phyloP scores from a whole-genome alignment of 2,888 invertebrate genomes.

The Bellardia pandia region DNA sequence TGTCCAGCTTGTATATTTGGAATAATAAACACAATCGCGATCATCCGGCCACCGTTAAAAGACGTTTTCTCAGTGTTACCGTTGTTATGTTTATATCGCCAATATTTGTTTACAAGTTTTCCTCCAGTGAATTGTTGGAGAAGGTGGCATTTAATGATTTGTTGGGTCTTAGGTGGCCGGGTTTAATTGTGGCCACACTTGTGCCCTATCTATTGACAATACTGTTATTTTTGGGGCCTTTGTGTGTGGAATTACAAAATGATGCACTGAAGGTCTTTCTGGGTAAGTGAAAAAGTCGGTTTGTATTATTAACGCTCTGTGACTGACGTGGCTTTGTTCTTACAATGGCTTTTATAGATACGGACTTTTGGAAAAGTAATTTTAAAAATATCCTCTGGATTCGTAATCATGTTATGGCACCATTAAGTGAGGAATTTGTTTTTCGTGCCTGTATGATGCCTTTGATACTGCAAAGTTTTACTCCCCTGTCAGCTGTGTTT shows the following conservation, averaged over 20 bases:
- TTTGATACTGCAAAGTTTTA: conserved; percentile 92
- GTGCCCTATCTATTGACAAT: conserved; percentile 92
- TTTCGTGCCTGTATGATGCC: conserved; percentile 98
- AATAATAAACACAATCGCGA: conserved; percentile 91
- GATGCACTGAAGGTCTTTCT: conserved; percentile 89
- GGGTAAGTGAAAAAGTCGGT: conserved; percentile 84
- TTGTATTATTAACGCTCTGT: no score
- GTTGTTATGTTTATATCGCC: conserved; percentile 93
- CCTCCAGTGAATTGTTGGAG: conserved; percentile 87
- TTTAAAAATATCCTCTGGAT: conserved; percentile 92
- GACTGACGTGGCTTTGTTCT: no score
- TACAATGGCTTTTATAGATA: conserved; percentile 85
- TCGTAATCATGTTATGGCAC: conserved; percentile 95
- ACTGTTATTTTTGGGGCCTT: conserved; percentile 92
- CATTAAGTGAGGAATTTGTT: conserved; percentile 97
- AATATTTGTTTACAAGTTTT: conserved; percentile 89
- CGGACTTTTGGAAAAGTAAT: conserved; percentile 89
- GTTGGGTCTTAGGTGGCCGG: conserved; percentile 90
- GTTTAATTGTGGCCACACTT: conserved; percentile 89
- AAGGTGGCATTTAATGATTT: conserved; percentile 88
- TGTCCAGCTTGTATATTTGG: conserved; percentile 95
- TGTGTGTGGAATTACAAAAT: conserved; percentile 89
- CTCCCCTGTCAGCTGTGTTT: conserved; percentile 90
- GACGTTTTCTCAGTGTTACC: conserved; percentile 93
- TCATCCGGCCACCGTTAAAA: conserved; percentile 94